phyloP scores from a whole-genome alignment of 92 coral and sea anemone genomes.

The Montipora capitata region DNA sequence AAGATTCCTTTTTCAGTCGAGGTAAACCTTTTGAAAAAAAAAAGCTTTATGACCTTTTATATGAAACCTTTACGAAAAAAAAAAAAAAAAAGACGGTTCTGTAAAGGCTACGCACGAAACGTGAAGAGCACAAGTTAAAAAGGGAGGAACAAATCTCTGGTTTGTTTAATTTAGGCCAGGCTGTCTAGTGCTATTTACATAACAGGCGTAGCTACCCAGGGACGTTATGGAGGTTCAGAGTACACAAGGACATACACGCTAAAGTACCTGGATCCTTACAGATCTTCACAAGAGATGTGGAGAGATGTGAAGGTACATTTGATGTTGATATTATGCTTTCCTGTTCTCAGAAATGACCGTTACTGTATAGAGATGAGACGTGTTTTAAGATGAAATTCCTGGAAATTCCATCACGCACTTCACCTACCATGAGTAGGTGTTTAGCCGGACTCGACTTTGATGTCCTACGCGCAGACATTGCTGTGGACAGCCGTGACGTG shows the following conservation, averaged over 20 bases:
- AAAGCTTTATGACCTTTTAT: too few species aligned
- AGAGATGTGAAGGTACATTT: conserved; percentile 46
- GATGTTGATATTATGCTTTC: background rate
- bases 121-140: too few species aligned
- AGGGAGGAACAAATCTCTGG: background rate
- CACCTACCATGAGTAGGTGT: too few species aligned
- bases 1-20: too few species aligned
- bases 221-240: conserved; percentile 68
- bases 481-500: too few species aligned
- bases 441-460: too few species aligned
- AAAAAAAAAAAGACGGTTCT: too few species aligned
- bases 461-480: too few species aligned
- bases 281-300: conserved; percentile 33
- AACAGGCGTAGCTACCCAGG: conserved; percentile 82
- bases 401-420: background rate
- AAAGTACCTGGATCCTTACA: conserved; percentile 63
- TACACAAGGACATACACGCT: conserved; percentile 61
- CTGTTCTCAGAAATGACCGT: background rate
- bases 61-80: too few species aligned
- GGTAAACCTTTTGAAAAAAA: too few species aligned
- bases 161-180: conserved; percentile 52
- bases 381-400: background rate
- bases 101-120: too few species aligned
- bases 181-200: conserved; percentile 63
- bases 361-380: too few species aligned